phyloP scores from a whole-genome alignment of 2,113 vertebrate genomes.

The Pyrgilauda ruficollis region DNA sequence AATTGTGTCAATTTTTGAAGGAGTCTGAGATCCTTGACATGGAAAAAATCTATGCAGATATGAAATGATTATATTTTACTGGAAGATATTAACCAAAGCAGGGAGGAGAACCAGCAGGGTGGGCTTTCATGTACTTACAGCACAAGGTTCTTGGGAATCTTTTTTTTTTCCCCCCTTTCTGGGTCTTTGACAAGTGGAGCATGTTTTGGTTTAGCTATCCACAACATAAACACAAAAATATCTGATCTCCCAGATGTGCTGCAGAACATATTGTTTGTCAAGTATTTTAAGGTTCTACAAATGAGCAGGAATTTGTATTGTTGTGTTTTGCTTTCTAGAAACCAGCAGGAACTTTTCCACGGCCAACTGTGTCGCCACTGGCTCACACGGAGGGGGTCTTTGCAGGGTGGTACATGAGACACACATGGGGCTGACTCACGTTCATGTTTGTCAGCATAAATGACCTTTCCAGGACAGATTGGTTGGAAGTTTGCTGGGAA shows the following conservation, averaged over 20 bases:
- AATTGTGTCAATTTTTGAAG: not conserved
- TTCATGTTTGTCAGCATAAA: not conserved
- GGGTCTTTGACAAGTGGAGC: not conserved
- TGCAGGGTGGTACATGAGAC: not conserved
- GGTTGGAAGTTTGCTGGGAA: not conserved
- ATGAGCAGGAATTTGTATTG: not conserved
- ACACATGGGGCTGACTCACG: not conserved
- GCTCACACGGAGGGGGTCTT: not conserved
- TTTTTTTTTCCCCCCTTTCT: too few species aligned
- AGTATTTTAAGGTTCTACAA: not conserved
- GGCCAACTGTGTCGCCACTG: not conserved
- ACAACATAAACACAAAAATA: not conserved
- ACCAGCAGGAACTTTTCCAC: not conserved
- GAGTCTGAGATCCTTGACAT: not conserved
- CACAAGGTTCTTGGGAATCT: not conserved
- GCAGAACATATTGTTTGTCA: not conserved
- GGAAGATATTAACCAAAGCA: not conserved
- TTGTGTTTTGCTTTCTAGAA: not conserved
- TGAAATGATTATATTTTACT: not conserved
- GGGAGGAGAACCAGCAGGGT: not conserved
- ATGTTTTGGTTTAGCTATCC: not conserved
- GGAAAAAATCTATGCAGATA: not conserved
- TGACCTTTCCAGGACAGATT: not conserved
- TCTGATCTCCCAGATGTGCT: not conserved
- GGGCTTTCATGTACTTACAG: not conserved